phyloP scores from a whole-genome alignment of 1,140 invertebrate species.

The Orius insidiosus region DNA sequence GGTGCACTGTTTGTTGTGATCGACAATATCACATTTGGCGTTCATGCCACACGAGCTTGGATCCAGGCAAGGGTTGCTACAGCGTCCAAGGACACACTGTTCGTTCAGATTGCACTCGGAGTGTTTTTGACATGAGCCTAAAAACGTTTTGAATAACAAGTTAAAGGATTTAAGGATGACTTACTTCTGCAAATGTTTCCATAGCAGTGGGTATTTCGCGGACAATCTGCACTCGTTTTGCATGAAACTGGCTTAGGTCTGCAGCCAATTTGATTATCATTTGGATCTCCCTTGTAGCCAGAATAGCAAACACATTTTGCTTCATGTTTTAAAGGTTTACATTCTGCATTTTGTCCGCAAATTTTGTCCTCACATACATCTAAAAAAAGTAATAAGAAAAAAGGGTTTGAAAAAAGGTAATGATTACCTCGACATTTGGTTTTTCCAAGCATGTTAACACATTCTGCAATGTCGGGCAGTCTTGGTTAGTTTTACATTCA shows the following conservation, averaged over 20 bases:
- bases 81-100: slow-evolving; percentile 65
- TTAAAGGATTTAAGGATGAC: slow-evolving; percentile 20
- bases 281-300: slow-evolving; percentile 59
- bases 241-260: slow-evolving; percentile 55
- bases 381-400: slow-evolving; percentile 22
- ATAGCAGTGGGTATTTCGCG: slow-evolving; percentile 54
- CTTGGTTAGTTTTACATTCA: slow-evolving; percentile 58
- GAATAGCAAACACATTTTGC: slow-evolving; percentile 56
- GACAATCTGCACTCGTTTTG: slow-evolving; percentile 48
- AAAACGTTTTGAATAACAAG: slow-evolving; percentile 12
- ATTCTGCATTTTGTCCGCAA: slow-evolving; percentile 73
- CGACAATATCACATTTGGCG: slow-evolving; percentile 56
- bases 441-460: slow-evolving; percentile 42
- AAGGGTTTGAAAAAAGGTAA: slow-evolving; percentile 13
- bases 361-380: slow-evolving; percentile 55
- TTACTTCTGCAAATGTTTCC: slow-evolving; percentile 12
- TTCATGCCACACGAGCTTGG: slow-evolving; percentile 72
- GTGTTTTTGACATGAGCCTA: slow-evolving; percentile 60
- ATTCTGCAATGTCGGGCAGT: slow-evolving; percentile 64
- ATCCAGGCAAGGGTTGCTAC: slow-evolving; percentile 63
- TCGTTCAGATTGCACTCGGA: slow-evolving; percentile 62
- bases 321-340: slow-evolving; percentile 47
- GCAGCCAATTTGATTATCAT: slow-evolving; percentile 51
- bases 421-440: slow-evolving; percentile 50
- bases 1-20: slow-evolving; percentile 60